A percentile compares a stretch with the other conserved stretches of the same genome.
Evolutionary conservation across 2,113 vertebrate species (phyloP).

Genomic region (Gallinago paraguaiae): DNA sequence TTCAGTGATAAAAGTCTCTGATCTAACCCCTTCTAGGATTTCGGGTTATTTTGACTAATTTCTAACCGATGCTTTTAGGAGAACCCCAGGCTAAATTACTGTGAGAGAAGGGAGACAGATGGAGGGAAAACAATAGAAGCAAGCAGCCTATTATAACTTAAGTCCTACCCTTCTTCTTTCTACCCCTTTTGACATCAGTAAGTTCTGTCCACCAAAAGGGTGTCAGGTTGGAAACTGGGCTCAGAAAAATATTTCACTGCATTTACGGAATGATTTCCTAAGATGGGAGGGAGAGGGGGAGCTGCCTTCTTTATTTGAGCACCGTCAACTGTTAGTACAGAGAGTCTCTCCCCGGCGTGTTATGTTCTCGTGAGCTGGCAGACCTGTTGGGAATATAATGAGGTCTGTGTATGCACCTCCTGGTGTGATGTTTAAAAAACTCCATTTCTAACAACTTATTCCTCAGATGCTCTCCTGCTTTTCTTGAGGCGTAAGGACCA

Average conservation of each 20-base stretch:
- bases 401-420: constrained; percentile 57
- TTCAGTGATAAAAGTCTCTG: background rate
- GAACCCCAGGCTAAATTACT: constrained; percentile 1
- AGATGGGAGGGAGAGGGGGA: background rate
- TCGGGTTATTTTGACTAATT: constrained; percentile 31
- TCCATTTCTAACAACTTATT: constrained; percentile 66
- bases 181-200: background rate
- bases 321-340: constrained; percentile 30
- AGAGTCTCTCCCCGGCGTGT: constrained; percentile 32
- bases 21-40: background rate
- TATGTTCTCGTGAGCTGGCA: constrained; percentile 61
- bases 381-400: constrained; percentile 66
- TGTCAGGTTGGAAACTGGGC: fast-evolving
- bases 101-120: constrained; percentile 21
- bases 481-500: constrained; percentile 70
- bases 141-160: background rate
- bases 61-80: background rate
- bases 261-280: background rate
- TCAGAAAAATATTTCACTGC: background rate
- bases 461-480: constrained; percentile 64
- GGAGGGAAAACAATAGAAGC: constrained; percentile 36
- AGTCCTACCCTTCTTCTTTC: background rate
- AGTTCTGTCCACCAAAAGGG: background rate
- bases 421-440: constrained; percentile 64
- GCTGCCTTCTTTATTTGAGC: constrained; percentile 46